Evolutionary conservation across 2,888 invertebrate species (phyloP).

Genomic region (Folsomia manolachei): DNA sequence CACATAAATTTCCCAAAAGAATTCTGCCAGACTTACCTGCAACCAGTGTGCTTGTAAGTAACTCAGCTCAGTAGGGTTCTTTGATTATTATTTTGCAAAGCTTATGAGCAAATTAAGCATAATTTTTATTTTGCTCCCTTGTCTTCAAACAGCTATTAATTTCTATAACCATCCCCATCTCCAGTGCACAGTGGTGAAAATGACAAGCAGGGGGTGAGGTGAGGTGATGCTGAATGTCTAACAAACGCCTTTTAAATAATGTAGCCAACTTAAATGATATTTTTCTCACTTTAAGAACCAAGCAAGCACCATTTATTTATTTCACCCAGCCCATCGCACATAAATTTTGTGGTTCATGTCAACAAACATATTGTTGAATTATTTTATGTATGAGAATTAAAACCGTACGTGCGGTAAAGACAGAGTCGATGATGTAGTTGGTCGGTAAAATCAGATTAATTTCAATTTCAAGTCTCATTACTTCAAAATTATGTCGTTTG

Average conservation of each 20-base stretch:
- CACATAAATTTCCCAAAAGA: slow-evolving; percentile 15
- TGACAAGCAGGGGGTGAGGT: neutral
- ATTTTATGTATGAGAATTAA: neutral
- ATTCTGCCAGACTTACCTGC: neutral
- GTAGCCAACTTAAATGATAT: slow-evolving; percentile 20
- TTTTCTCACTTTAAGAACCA: slow-evolving; percentile 17
- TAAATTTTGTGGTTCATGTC: slow-evolving; percentile 11
- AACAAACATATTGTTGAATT: slow-evolving; percentile 17
- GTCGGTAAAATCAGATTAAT: no score
- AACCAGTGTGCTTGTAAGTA: no score
- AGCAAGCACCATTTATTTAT: slow-evolving; percentile 3
- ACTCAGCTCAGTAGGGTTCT: slow-evolving; percentile 15
- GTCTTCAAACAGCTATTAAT: slow-evolving; percentile 5
- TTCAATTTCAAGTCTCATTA: no score
- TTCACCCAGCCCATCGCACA: slow-evolving; percentile 5
- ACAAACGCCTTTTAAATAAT: slow-evolving; percentile 8
- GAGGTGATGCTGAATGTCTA: slow-evolving; percentile 13
- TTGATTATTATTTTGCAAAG: slow-evolving; percentile 11
- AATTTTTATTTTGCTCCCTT: neutral
- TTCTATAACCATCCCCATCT: neutral
- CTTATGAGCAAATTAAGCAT: slow-evolving; percentile 13
- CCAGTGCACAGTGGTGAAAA: no score
- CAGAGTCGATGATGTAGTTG: no score
- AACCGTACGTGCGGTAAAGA: neutral
- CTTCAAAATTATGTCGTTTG: no score